Conservation (phyloP, 2,888 invertebrate genomes). For the Cephus nigrinus region DNA sequence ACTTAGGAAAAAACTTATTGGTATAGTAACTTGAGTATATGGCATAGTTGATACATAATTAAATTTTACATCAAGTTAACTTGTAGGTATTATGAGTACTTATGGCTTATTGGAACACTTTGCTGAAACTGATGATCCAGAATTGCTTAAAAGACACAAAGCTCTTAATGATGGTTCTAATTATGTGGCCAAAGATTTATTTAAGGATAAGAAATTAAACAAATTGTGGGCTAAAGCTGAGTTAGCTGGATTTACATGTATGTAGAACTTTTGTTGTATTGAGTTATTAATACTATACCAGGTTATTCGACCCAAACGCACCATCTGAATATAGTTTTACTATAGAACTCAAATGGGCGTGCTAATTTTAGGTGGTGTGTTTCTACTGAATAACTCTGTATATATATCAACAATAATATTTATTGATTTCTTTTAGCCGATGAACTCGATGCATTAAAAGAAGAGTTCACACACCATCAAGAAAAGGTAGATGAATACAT, state of each 20-base stretch:
- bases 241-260: conserved; percentile 83
- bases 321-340: no score
- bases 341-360: no score
- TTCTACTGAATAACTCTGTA: no score
- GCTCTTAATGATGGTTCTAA: conserved; percentile 63
- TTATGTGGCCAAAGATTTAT: conserved; percentile 75
- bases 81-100: conserved; percentile 78
- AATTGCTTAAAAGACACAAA: conserved; percentile 71
- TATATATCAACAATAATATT: neutral
- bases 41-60: neutral
- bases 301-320: no score
- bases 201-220: conserved; percentile 90
- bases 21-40: conserved; percentile 52
- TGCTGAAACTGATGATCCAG: conserved; percentile 74
- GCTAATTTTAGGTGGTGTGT: no score
- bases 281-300: neutral
- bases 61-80: conserved; percentile 11
- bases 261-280: conserved; percentile 18
- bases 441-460: conserved; percentile 83
- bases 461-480: conserved; percentile 93
- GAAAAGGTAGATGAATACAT: conserved; percentile 93
- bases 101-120: conserved; percentile 86
- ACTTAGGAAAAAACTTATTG: conserved; percentile 81
- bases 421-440: conserved; percentile 68
- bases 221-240: conserved; percentile 92